Evolutionary conservation across 2,797 vertebrate species (phyloP), one percentile per base, ranked within the genome.

Genomic region (Enteromius paludinosus): DNA sequence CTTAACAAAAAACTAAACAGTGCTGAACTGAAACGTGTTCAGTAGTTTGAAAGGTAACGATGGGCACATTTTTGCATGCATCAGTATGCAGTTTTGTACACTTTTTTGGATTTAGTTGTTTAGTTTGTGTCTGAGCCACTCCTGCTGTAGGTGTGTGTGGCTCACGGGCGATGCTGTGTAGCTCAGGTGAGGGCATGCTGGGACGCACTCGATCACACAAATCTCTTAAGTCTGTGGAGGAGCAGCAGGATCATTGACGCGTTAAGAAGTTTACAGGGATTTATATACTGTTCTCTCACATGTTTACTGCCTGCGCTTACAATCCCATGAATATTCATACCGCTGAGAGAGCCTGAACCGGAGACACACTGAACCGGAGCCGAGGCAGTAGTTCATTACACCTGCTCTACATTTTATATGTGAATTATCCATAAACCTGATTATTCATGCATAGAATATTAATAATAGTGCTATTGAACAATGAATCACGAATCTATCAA

Each of bases 141-240:
- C 5, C 56, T 6, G 17, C 35, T 8, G 20, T 23, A 23, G 12
- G 3, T 20, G 43, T 45, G 43, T 41, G 38, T 38, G 33, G n/a
- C n/a, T n/a, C n/a, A n/a, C n/a, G 7, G 20, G 18, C 1, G 20
- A 28, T 59, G 41, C 25, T 25, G 5, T 14, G 14, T 14, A 62
- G 5, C 30, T 73, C 30, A 18, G 28, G 54, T 30, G 25, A 18
- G 25, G 43, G 73, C 33, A 43, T 35, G 33, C 68, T 30, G 30
- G 75, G 80, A 35, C 38, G 49, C 69, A 17, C 73, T 85, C 77
- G 25, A 25, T 61, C 80, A 62, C 73, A 28, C 61, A 84, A 74
- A 84, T 84, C 83, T 77, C 23, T 79, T 79, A 79, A 84, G 61
- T 45, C 83, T 9, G 18, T 77, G 28, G 35, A 69, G 52, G 25